These are phyloP conservation scores for Berghia stephanieae DNA, from an alignment of 1,140 invertebrate species.

Conservation along the genomic window DNA sequence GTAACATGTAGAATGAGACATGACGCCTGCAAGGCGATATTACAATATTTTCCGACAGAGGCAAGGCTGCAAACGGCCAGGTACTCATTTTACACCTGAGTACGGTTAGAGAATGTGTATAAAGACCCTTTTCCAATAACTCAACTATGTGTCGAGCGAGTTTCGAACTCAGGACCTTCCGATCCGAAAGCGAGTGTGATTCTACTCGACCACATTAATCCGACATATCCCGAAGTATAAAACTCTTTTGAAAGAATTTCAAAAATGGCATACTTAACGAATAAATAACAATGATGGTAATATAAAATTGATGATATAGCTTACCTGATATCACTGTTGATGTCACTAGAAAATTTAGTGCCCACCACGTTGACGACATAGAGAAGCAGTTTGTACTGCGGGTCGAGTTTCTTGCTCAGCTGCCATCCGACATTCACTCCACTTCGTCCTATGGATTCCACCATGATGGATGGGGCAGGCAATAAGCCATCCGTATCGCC, in stretches of 20 bases:
- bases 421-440: conserved; percentile 54
- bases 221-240: too few species aligned
- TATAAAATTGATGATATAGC: neutral
- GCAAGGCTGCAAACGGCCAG: too few species aligned
- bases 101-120: too few species aligned
- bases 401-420: conserved; percentile 40
- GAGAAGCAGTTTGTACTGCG: conserved; percentile 52
- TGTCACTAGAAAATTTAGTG: conserved; percentile 53
- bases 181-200: too few species aligned
- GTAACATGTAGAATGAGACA: too few species aligned
- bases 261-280: neutral
- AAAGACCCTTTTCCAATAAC: too few species aligned
- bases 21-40: too few species aligned
- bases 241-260: neutral
- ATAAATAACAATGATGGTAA: neutral
- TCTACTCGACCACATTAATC: too few species aligned
- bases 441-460: conserved; percentile 45
- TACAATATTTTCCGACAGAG: too few species aligned
- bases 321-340: conserved; percentile 65
- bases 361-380: conserved; percentile 65
- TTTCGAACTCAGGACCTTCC: too few species aligned
- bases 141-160: too few species aligned
- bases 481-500: conserved; percentile 49
- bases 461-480: conserved; percentile 56
- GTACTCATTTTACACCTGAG: too few species aligned